Evolutionary conservation across 2,888 invertebrate genomes (phyloP).

Genomic region (Acronicta aceris): DNA sequence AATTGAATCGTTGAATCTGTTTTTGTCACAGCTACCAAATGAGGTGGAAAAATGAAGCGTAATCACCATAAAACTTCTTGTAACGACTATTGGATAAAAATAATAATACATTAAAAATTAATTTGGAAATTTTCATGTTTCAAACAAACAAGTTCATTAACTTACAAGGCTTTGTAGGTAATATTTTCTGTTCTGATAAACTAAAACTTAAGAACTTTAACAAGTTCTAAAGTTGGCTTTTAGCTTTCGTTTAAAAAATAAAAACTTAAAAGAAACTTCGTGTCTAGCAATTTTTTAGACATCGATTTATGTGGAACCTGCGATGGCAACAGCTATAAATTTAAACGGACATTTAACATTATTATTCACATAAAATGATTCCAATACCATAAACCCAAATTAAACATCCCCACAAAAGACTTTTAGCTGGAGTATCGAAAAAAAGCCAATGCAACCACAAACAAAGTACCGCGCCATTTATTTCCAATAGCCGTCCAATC

Average conservation of each 20-base stretch:
- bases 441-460: slow-evolving; percentile 46
- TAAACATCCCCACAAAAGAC: slow-evolving; percentile 1
- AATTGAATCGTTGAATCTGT: slow-evolving; percentile 79
- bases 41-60: slow-evolving; percentile 71
- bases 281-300: no score
- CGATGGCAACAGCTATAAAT: no score
- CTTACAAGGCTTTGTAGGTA: no score
- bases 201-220: no score
- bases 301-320: no score
- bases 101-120: slow-evolving; percentile 50
- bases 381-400: slow-evolving; percentile 18
- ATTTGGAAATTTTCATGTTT: slow-evolving; percentile 34
- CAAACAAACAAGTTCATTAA: slow-evolving; percentile 10
- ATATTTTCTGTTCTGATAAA: no score
- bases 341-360: no score
- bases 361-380: neutral
- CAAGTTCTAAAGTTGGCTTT: no score
- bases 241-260: no score
- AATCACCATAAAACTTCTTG: slow-evolving; percentile 53
- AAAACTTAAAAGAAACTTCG: no score
- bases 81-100: slow-evolving; percentile 48
- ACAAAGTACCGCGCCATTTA: slow-evolving; percentile 77
- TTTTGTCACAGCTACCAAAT: slow-evolving; percentile 76
- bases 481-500: slow-evolving; percentile 82
- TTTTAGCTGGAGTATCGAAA: slow-evolving; percentile 33